Percentiles rank a stretch among this genome's conserved stretches.
These are phyloP conservation scores for Heterocephalus glaber DNA, from an alignment of 2,113 vertebrate species.

Conservation along the genomic window DNA sequence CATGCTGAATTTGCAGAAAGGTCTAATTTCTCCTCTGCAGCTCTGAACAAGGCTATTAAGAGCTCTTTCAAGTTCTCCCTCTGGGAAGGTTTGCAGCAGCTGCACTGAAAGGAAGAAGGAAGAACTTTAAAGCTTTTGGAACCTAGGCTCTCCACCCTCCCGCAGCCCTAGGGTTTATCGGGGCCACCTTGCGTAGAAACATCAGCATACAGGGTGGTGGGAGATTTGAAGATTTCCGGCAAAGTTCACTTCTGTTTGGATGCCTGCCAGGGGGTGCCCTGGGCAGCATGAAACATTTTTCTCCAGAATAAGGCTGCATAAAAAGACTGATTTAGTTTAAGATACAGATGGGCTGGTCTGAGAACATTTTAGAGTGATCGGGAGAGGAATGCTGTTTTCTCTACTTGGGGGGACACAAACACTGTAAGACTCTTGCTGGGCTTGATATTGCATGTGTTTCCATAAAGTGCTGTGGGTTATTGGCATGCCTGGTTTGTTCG, in stretches of 20 bases:
- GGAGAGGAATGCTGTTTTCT: background rate
- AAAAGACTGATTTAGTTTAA: background rate
- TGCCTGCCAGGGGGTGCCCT: background rate
- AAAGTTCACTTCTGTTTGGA: background rate
- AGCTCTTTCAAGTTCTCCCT: conserved; percentile 83
- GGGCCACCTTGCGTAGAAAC: conserved; percentile 6
- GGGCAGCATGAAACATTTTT: background rate
- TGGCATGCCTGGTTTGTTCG: background rate
- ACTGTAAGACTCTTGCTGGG: background rate
- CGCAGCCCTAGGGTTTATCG: conserved; percentile 56
- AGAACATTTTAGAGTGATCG: background rate
- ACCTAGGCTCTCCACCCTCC: background rate
- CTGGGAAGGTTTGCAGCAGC: conserved; percentile 78
- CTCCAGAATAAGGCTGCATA: background rate
- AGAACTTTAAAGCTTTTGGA: background rate
- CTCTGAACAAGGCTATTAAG: conserved; percentile 84
- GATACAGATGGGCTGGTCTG: background rate
- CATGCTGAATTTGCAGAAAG: conserved; percentile 85
- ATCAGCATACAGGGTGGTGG: too few relatives aligned
- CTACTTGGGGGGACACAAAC: background rate
- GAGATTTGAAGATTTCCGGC: background rate
- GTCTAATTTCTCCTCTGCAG: conserved; percentile 81
- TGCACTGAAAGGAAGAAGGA: conserved; percentile 63
- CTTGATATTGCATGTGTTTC: background rate
- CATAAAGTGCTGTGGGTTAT: background rate